Percentiles rank a stretch among this genome's conserved stretches.
These are phyloP conservation scores for Sycophila sp. DNA, from an alignment of 1,140 invertebrate species.

Conservation along the genomic window DNA sequence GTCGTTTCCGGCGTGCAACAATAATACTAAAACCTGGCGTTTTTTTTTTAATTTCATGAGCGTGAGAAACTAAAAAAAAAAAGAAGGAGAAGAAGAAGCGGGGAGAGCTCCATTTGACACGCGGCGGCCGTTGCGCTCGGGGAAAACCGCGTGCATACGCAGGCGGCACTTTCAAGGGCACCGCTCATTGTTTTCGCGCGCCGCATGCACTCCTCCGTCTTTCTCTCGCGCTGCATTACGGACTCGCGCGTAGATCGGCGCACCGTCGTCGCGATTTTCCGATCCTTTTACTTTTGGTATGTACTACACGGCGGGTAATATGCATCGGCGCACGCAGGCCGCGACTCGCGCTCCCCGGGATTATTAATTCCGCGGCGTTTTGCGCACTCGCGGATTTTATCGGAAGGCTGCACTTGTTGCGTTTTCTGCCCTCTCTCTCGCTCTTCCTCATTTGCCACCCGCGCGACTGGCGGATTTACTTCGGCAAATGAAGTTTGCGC, in stretches of 20 bases:
- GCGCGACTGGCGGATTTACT: not conserved
- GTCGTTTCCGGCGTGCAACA: too few species aligned
- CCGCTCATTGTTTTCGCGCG: conserved; percentile 26
- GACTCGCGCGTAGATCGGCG: not conserved
- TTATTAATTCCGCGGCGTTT: conserved; percentile 10
- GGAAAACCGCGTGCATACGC: conserved; percentile 10
- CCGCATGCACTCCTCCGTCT: not conserved
- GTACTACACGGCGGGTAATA: not conserved
- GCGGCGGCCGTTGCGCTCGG: conserved; percentile 6
- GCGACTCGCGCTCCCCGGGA: not conserved
- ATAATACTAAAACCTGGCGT: too few species aligned
- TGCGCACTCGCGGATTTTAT: conserved; percentile 15
- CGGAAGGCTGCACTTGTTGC: conserved; percentile 36
- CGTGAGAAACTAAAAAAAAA: conserved; percentile 24
- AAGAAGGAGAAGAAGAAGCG: too few species aligned
- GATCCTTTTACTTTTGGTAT: conserved; percentile 35
- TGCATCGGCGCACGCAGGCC: not conserved
- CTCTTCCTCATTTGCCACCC: not conserved
- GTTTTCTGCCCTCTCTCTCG: conserved; percentile 28
- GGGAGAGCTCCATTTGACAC: conserved; percentile 13
- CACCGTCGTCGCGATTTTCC: conserved; percentile 13
- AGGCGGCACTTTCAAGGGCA: conserved; percentile 27
- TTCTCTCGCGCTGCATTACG: not conserved
- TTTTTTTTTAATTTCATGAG: not conserved
- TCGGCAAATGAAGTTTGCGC: conserved; percentile 22